Percentiles rank a stretch among this genome's conserved stretches.
These are phyloP conservation scores for Drosophila bocqueti DNA, from an alignment of 1,140 invertebrate genomes.

Conservation along the genomic window DNA sequence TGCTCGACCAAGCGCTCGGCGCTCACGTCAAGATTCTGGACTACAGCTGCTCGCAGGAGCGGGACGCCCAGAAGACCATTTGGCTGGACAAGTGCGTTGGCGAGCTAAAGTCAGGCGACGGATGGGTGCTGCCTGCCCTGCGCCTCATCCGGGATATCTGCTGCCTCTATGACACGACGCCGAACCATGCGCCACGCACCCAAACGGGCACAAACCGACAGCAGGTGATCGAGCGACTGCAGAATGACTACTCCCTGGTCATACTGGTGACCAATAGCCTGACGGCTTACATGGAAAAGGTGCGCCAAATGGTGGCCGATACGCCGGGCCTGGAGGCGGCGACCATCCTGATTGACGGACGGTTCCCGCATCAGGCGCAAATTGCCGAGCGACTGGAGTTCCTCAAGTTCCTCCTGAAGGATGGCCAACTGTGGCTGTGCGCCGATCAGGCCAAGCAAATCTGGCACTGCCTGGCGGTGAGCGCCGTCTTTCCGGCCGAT, in stretches of 20 bases:
- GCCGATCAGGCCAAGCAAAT: conserved; percentile 98
- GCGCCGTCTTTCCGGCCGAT: conserved; percentile 95
- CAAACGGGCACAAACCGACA: conserved; percentile 90
- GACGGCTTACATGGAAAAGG: conserved; percentile 95
- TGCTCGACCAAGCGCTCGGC: conserved; percentile 97
- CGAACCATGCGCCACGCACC: conserved; percentile 89
- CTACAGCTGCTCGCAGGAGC: conserved; percentile 98
- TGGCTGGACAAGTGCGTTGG: conserved; percentile 98
- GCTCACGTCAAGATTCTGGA: conserved; percentile 99
- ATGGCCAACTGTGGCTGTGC: conserved; percentile 98
- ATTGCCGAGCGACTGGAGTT: conserved; percentile 98
- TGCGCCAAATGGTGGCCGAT: conserved; percentile 90
- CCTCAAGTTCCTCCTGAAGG: conserved; percentile 95
- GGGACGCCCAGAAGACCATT: conserved; percentile 97
- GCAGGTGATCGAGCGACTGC: conserved; percentile 95
- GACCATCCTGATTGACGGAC: conserved; percentile 93
- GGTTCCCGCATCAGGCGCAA: conserved; percentile 96
- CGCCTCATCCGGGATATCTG: conserved; percentile 99
- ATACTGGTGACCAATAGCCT: conserved; percentile 97
- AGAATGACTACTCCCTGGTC: conserved; percentile 96
- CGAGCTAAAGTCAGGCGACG: conserved; percentile 94
- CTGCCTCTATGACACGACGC: conserved; percentile 94
- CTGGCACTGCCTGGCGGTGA: conserved; percentile 98
- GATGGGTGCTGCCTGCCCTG: conserved; percentile 96
- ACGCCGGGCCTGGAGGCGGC: conserved; percentile 92